A percentile compares a stretch with the other conserved stretches of the same genome.
These are phyloP conservation scores for Chaetops frenatus DNA, from an alignment of 2,113 vertebrate genomes.

Conservation along the genomic window DNA sequence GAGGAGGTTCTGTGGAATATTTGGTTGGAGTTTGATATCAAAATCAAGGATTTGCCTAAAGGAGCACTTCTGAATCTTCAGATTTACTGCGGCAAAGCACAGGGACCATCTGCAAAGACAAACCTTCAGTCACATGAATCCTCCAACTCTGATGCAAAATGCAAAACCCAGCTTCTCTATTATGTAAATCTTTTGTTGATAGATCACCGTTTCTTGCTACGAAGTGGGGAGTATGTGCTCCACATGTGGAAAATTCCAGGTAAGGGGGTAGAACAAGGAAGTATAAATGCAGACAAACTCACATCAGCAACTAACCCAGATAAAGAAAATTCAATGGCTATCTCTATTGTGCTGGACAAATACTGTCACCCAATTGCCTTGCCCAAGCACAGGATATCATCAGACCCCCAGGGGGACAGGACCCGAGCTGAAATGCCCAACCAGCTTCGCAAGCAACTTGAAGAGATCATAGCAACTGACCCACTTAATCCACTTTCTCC, in stretches of 20 bases:
- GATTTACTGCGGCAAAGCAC: slow-evolving; percentile 88
- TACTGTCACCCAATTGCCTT: slow-evolving; percentile 95
- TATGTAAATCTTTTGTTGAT: slow-evolving; percentile 94
- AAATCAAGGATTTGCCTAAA: slow-evolving; percentile 93
- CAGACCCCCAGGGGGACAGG: slow-evolving; percentile 76
- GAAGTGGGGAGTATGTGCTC: slow-evolving; percentile 92
- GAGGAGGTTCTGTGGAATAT: slow-evolving; percentile 96
- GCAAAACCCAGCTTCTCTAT: slow-evolving; percentile 89
- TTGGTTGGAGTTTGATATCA: slow-evolving; percentile 95
- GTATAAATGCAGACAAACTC: slow-evolving; percentile 93
- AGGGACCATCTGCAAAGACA: slow-evolving; percentile 68
- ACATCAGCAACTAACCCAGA: slow-evolving; percentile 97
- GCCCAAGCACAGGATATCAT: slow-evolving; percentile 81
- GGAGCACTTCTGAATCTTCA: slow-evolving; percentile 91
- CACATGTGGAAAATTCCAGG: slow-evolving; percentile 98
- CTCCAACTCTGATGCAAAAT: slow-evolving; percentile 73
- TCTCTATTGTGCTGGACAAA: slow-evolving; percentile 89
- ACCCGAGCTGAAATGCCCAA: slow-evolving; percentile 93
- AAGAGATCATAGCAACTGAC: slow-evolving; percentile 88
- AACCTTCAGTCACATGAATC: slow-evolving; percentile 70
- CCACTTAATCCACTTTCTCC: slow-evolving; percentile 90
- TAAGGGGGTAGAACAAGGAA: slow-evolving; percentile 92
- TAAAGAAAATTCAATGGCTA: slow-evolving; percentile 90
- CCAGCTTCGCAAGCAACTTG: slow-evolving; percentile 94
- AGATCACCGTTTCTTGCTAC: slow-evolving; percentile 92